phyloP scores from a whole-genome alignment of 2,888 invertebrate species.

The Dynastes grantii region DNA sequence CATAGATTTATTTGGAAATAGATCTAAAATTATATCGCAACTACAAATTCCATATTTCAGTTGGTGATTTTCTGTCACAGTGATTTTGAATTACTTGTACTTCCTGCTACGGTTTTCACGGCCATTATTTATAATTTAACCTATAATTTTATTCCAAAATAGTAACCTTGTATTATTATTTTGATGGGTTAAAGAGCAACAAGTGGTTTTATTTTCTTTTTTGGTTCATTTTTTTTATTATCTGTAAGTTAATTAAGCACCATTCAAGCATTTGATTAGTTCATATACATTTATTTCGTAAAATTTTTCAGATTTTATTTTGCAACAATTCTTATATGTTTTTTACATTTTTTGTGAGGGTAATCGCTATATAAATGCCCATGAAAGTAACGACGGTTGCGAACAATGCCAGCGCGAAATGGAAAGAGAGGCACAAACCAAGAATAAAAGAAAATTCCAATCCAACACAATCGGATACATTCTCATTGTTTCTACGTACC shows the following conservation, averaged over 20 bases:
- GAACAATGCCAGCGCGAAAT: conserved; percentile 2
- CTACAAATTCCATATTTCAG: too few relatives aligned
- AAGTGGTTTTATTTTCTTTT: conserved; percentile 42
- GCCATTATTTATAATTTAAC: conserved; percentile 33
- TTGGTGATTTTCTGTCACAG: neutral
- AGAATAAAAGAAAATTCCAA: conserved; percentile 8
- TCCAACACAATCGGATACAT: conserved; percentile 23
- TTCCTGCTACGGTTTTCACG: neutral
- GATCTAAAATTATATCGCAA: too few relatives aligned
- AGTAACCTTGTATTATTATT: conserved; percentile 38
- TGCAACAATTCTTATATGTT: conserved; percentile 11
- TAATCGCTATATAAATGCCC: conserved; percentile 6
- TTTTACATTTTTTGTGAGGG: conserved; percentile 25
- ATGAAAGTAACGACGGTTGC: conserved; percentile 17
- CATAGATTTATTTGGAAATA: too few relatives aligned
- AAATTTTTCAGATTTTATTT: conserved; percentile 42
- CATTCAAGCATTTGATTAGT: neutral
- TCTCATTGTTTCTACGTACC: conserved; percentile 37
- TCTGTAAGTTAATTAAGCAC: conserved; percentile 16
- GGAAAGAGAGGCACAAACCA: conserved; percentile 2
- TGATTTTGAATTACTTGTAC: neutral
- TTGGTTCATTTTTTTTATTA: conserved; percentile 2
- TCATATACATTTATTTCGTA: neutral
- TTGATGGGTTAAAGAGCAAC: conserved; percentile 39
- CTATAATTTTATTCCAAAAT: conserved; percentile 26